phyloP scores from a whole-genome alignment of 2,113 vertebrate genomes.

The Sphyrna mokarran region DNA sequence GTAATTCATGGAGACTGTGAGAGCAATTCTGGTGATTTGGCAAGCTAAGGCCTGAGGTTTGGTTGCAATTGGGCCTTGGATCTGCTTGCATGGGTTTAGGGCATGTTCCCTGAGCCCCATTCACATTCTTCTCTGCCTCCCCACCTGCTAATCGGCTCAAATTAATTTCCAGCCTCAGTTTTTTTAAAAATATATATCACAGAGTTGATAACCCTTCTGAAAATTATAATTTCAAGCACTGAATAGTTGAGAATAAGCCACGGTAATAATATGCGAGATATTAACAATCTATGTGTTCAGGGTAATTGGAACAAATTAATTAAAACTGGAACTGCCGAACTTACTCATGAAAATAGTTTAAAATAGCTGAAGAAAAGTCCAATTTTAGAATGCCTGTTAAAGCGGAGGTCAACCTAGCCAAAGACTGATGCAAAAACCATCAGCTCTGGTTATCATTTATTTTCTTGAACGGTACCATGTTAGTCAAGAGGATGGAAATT shows the following conservation, averaged over 20 bases:
- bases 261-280: neutral
- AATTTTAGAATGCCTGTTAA: neutral
- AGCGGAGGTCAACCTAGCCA: neutral
- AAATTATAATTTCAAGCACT: neutral
- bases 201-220: neutral
- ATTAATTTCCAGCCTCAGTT: neutral
- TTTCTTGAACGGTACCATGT: neutral
- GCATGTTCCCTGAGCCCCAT: neutral
- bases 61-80: neutral
- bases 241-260: neutral
- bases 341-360: neutral
- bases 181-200: neutral
- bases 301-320: neutral
- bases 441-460: neutral
- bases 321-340: neutral
- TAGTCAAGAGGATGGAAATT: neutral
- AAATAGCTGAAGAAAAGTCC: neutral
- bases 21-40: neutral
- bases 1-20: neutral
- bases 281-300: neutral
- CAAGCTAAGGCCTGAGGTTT: neutral
- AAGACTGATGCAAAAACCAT: neutral
- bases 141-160: neutral
- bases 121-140: neutral
- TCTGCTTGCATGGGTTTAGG: neutral